Evolutionary conservation across 1,140 invertebrate species (phyloP).

Genomic region (Drosophila quadrilineata): DNA sequence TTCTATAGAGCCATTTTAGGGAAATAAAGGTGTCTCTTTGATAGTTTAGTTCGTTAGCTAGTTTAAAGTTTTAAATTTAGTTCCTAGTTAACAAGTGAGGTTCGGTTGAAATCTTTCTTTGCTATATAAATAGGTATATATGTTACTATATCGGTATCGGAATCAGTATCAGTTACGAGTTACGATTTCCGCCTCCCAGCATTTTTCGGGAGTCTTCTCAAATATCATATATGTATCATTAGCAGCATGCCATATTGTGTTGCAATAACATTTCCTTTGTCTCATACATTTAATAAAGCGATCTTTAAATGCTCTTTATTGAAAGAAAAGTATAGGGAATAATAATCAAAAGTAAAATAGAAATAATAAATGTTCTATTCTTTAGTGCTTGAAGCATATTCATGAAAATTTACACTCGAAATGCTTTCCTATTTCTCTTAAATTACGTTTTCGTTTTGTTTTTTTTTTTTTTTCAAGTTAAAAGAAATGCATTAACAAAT

Average conservation of each 20-base stretch:
- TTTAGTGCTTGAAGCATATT: slow-evolving; percentile 68
- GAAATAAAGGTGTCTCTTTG: slow-evolving; percentile 33
- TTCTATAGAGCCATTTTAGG: slow-evolving; percentile 50
- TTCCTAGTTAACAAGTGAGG: slow-evolving; percentile 80
- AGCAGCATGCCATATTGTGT: no score
- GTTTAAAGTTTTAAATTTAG: slow-evolving; percentile 68
- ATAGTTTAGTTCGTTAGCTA: slow-evolving; percentile 62
- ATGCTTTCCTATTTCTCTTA: slow-evolving; percentile 63
- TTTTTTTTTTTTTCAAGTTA: no score
- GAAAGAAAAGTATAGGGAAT: slow-evolving; percentile 13
- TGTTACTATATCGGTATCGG: slow-evolving; percentile 41
- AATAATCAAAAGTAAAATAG: slow-evolving; percentile 20
- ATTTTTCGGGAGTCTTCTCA: background rate
- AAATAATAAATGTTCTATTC: slow-evolving; percentile 56
- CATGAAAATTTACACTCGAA: slow-evolving; percentile 73
- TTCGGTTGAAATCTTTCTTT: slow-evolving; percentile 76
- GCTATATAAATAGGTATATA: slow-evolving; percentile 62
- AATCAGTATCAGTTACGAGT: no score
- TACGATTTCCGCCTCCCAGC: slow-evolving; percentile 20
- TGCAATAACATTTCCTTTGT: slow-evolving; percentile 41
- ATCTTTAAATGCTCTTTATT: slow-evolving; percentile 37
- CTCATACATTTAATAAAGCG: slow-evolving; percentile 61
- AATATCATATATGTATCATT: no score
- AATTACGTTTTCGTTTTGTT: no score
- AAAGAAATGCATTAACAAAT: slow-evolving; percentile 49